Evolutionary conservation across 2,113 vertebrate species (phyloP).

Genomic region (Xiphias gladius): DNA sequence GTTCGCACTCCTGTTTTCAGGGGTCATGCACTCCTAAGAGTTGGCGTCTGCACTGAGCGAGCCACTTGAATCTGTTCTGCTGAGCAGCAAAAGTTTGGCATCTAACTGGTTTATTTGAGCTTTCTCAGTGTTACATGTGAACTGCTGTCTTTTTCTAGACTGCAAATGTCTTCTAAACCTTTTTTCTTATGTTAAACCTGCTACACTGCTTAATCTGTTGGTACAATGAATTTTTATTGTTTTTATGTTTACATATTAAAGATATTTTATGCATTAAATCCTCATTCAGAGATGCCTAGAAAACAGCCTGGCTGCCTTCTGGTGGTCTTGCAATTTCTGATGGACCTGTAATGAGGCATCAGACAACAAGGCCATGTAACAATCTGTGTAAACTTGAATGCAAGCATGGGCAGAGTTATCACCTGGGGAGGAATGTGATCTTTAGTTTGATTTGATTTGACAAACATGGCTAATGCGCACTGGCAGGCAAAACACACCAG

Average conservation of each 20-base stretch:
- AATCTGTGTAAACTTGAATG: constrained; percentile 29
- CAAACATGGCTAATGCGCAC: constrained; percentile 68
- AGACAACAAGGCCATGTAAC: constrained; percentile 7
- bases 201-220: neutral
- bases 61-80: constrained; percentile 28
- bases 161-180: neutral
- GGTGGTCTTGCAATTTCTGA: neutral
- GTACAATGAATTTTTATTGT: neutral
- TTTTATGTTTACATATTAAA: neutral
- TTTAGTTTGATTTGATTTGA: constrained; percentile 76
- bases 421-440: constrained; percentile 58
- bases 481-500: constrained; percentile 68
- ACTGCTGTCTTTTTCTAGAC: neutral
- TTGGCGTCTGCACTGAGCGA: constrained; percentile 51
- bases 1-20: constrained; percentile 62
- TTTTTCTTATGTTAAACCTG: neutral
- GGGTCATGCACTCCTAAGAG: constrained; percentile 56
- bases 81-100: constrained; percentile 40
- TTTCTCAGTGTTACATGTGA: constrained; percentile 23
- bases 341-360: constrained; percentile 19
- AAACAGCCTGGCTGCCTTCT: neutral
- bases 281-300: neutral
- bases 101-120: constrained; percentile 9
- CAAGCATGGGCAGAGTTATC: constrained; percentile 43
- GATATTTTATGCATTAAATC: neutral